Base-by-base conservation (phyloP, 2,797 vertebrate genomes). In the Megalops cyprinoides region DNA sequence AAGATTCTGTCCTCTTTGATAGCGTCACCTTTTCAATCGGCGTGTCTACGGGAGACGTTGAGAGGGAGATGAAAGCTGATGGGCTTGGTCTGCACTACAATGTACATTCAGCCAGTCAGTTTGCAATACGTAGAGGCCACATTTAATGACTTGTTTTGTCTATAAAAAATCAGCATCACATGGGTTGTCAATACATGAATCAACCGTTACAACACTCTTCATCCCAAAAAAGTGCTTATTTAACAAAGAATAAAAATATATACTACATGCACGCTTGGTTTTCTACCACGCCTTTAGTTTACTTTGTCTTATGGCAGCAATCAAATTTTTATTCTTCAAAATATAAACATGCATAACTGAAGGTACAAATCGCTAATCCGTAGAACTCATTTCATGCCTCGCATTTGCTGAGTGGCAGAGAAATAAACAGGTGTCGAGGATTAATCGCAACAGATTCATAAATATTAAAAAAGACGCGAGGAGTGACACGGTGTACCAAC, bases 1-100 rank as follows among this genome's bases (percentile, higher is more conserved):
- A 84, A 83, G 88, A 87, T 87, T 86, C 78, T 67, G 79, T 78
- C 53, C 69, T 39, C 85, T 86, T 67, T 77, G 51, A 82, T 80
- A 84, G 79, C 82, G 80, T 88, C 81, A 84, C 80, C 81, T 87
- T 87, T 86, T 88, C 83, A 82, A 86, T 86, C 84, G 71, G 81
- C 62, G 80, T 67, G 80, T 82, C 85, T 80, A 74, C 39, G 31
- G 46, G 58, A 79, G 78, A 84, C 60, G 49, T 49, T 39, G 65
- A 42, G 44, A 2, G 4, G 34, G 53, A 71, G 60, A 77, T 69
- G 1, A 34, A 60, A 55, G 55, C 78, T 79, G 67, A 71, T 82
- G 79, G 85, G 20, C 62, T 37, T 69, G 71, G 74, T 83, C 84
- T 82, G 65, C 65, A 42, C 20, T 80, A 25, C 65, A 25, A 53